Evolutionary conservation across 2,888 invertebrate species (phyloP).

Genomic region (Drosophila hamatofila): DNA sequence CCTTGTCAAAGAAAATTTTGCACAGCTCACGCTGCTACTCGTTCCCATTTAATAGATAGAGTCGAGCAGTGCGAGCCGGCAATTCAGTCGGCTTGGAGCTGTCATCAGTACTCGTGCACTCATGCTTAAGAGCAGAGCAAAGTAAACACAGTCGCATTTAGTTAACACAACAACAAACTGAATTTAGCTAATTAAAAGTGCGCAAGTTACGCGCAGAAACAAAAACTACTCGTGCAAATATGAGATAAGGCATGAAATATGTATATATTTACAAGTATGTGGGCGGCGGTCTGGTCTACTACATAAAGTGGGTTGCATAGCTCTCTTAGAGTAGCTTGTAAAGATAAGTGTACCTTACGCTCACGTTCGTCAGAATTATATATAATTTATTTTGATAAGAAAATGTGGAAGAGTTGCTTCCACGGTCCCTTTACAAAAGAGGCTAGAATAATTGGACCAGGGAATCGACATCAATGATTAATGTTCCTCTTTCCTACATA

Average conservation of each 20-base stretch:
- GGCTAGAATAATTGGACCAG: not conserved
- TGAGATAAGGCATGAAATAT: constrained; percentile 34
- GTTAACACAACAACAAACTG: constrained; percentile 44
- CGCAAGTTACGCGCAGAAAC: constrained; percentile 13
- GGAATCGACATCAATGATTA: not conserved
- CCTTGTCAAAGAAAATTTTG: constrained; percentile 21
- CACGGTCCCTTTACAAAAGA: not conserved
- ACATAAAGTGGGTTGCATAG: constrained; percentile 11
- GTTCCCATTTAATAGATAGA: not conserved
- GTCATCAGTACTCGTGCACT: not conserved
- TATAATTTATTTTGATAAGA: not conserved
- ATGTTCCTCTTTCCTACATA: no score
- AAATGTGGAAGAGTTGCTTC: not conserved
- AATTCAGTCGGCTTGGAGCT: not conserved
- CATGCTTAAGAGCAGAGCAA: not conserved
- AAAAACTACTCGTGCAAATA: constrained; percentile 25
- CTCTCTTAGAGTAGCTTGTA: not conserved
- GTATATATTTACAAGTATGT: not conserved
- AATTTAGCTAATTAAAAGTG: constrained; percentile 47
- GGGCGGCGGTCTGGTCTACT: not conserved
- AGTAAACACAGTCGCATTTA: constrained; percentile 19
- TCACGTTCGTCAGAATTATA: not conserved
- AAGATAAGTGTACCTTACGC: not conserved
- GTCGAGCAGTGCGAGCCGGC: not conserved
- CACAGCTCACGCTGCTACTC: not conserved